Evolutionary conservation across 2,888 invertebrate species (phyloP), one percentile per base, ranked within the genome.

Genomic region (Caenorhabditis doughertyi): DNA sequence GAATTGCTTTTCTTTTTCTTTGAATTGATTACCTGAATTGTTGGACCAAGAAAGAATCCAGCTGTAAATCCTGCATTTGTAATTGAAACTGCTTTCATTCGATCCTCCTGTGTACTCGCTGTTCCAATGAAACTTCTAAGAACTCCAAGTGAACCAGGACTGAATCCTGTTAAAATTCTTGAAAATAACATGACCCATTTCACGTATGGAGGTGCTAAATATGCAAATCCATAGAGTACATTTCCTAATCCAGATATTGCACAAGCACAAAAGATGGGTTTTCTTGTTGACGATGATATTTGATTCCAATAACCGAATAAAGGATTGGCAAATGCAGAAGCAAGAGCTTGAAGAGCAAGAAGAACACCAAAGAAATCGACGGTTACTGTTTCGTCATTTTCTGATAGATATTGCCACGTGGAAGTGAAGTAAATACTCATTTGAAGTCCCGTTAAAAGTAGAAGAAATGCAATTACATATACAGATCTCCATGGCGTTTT

Each of bases 351-450:
- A 18, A 80, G 47, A 0, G 82, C 84, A 11, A 84, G 47, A 29
- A 84, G 67, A 7, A 71, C 65, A 35, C 84, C 84, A 42, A 84
- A 81, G 29, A 84, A 84, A 49, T 84, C 84, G 16, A 84, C 79
- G 0, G 84, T 80, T 4, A 71, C 84, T 0, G 77, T 70, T 58
- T 67, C 68, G 67, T 84, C 84, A 35, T 68, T 76, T 49, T 82
- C 83, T 49, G 79, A 79, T 32, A 87, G 56, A 68, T 84, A 87
- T 47, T 84, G 87, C 86, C 85, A 87, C 32, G 85, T 87, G 8
- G 87, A 87, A 11, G 86, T 87, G 76, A 86, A 87, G 53, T 86
- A 87, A n/a, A 87, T 82, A 70, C 83, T 81, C 76, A 85, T 81
- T 51, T 87, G 87, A 51, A 85, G 58, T n/a, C 86, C 85, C 3